Base-by-base conservation (phyloP, 1,140 invertebrate genomes). In the Himalopsyche phryganea region DNA sequence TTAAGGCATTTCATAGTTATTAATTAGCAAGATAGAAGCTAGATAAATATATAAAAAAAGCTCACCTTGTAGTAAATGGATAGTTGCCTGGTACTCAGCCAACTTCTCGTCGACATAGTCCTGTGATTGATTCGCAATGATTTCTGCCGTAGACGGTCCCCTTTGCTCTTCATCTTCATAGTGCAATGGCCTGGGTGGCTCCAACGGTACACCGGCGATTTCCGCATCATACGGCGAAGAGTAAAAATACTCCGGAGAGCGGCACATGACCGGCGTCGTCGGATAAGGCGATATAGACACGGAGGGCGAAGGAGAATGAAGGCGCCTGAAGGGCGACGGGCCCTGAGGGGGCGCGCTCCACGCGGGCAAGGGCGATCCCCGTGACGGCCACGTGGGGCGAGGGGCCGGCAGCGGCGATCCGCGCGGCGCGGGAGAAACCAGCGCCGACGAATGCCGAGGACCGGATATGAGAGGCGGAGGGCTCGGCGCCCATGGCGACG, bases 91-190 rank as follows among this genome's bases (percentile, higher is more conserved):
- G 70, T 94, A 96, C 75, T 96, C 91, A 6, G 91, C 90, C 67
- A 95, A 82, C 71, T 92, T 92, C 75, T 96, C 92, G 70, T 96
- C 92, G 44, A 96, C 85, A 69, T 94, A 96, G 77, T 95, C 92
- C 75, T 96, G 92, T 54, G 90, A 92, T 76, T 96, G 92, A 68
- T 86, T 88, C 23, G 91, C 91, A 58, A 96, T 94, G 58, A 94
- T 93, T 69, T 94, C 91, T 9, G 91, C 91, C 2, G 91, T 94
- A 46, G 90, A 90, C 5, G 86, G 86, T 19, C 89, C 89, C 58
- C 82, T 79, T 50, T 86, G 82, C 67, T 86, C 85, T 28, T 85
- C 85, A 32, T 88, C 83, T 67, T 83, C 74, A 60, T 80, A 79
- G 58, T 81, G 78, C 70, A 78, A 75, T 5, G 69, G 73, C 52